Conservation (phyloP, 1,140 invertebrate species). For the Eupristina koningsbergeri region DNA sequence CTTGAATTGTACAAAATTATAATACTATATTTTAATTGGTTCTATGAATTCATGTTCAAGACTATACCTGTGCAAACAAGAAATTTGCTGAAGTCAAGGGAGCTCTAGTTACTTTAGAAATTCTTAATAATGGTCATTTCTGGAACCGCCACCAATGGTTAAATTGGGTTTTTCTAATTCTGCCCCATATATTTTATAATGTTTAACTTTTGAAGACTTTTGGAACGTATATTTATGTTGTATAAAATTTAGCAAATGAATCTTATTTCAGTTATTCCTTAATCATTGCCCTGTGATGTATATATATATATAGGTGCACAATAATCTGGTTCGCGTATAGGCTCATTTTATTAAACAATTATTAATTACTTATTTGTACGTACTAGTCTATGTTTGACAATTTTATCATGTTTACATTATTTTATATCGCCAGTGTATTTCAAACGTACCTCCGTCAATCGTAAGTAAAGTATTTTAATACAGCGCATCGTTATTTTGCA, state of each 20-base stretch:
- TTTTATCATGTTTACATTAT: background rate
- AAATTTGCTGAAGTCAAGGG: too few species aligned
- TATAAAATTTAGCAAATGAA: background rate
- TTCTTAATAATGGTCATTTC: background rate
- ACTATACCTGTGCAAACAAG: constrained; percentile 4
- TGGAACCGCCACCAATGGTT: too few species aligned
- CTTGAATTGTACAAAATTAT: too few species aligned
- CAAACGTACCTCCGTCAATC: background rate
- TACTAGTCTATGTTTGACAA: too few species aligned
- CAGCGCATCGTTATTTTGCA: background rate
- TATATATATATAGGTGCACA: too few species aligned
- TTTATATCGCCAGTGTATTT: background rate
- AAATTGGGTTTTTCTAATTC: too few species aligned
- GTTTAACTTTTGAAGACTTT: background rate
- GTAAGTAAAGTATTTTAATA: constrained; percentile 18
- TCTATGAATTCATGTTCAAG: too few species aligned
- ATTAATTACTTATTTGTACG: too few species aligned
- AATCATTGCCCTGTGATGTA: background rate
- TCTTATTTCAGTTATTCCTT: background rate
- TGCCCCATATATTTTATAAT: too few species aligned
- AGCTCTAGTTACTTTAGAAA: too few species aligned
- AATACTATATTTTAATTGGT: too few species aligned
- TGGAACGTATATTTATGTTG: background rate
- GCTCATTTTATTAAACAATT: background rate
- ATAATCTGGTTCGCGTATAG: background rate